phyloP scores from a whole-genome alignment of 2,797 vertebrate species.

The Bradypodion ventrale region DNA sequence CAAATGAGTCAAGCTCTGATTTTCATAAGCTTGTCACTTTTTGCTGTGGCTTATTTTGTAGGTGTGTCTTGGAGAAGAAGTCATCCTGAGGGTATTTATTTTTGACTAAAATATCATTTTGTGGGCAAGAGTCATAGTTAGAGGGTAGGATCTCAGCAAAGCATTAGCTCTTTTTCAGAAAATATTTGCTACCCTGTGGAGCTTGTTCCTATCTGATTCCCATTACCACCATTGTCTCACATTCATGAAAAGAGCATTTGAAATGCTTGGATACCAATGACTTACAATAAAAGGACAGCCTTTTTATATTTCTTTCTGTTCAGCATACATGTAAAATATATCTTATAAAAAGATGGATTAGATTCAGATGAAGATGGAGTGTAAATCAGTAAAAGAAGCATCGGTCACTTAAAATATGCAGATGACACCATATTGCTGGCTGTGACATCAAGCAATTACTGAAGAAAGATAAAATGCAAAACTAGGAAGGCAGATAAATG shows the following conservation, averaged over 20 bases:
- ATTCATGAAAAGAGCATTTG: not conserved
- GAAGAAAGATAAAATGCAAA: no score
- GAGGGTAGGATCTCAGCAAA: not conserved
- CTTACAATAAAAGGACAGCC: not conserved
- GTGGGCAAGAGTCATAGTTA: not conserved
- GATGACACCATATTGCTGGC: no score
- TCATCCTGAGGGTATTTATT: not conserved
- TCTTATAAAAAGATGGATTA: no score
- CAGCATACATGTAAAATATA: no score
- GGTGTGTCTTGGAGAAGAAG: not conserved
- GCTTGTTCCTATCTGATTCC: not conserved
- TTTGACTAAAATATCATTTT: not conserved
- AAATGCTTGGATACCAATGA: not conserved
- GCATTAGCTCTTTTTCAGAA: not conserved
- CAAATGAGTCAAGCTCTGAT: slow-evolving; percentile 3
- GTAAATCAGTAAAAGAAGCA: no score
- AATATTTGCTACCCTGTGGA: not conserved
- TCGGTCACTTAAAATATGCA: no score
- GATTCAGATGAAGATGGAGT: no score
- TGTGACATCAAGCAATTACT: no score
- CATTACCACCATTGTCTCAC: not conserved
- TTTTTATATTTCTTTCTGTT: not conserved
- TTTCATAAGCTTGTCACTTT: slow-evolving; percentile 6
- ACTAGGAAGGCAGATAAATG: no score
- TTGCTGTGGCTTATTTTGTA: slow-evolving; percentile 1